Percentiles rank a stretch among this genome's conserved stretches.
Conservation (phyloP, 2,888 invertebrate genomes). For the Ectropis crepuscularia region DNA sequence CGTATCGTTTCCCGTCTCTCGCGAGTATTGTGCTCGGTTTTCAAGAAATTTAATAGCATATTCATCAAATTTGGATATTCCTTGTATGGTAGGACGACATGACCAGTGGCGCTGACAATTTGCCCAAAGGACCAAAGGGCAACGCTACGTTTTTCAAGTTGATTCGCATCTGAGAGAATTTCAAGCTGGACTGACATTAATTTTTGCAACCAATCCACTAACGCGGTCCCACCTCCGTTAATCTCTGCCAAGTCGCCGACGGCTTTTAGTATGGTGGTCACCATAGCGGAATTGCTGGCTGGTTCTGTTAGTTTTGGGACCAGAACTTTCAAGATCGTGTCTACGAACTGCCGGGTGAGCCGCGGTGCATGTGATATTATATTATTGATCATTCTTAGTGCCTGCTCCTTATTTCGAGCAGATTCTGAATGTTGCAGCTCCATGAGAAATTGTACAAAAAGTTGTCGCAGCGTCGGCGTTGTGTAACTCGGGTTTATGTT, state of each 20-base stretch:
- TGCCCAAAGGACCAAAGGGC: constrained; percentile 98
- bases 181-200: constrained; percentile 95
- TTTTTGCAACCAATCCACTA: constrained; percentile 95
- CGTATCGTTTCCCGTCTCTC: constrained; percentile 96
- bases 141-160: constrained; percentile 96
- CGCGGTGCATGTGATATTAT: constrained; percentile 97
- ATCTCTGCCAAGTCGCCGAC: constrained; percentile 98
- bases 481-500: constrained; percentile 99
- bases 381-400: constrained; percentile 97
- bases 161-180: constrained; percentile 97
- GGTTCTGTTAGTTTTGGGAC: constrained; percentile 96
- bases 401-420: constrained; percentile 97
- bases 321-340: constrained; percentile 94
- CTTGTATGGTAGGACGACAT: constrained; percentile 97
- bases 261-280: constrained; percentile 94
- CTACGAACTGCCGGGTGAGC: constrained; percentile 97
- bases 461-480: constrained; percentile 96
- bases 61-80: constrained; percentile 97
- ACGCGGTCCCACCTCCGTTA: constrained; percentile 92
- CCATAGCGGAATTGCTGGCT: constrained; percentile 95
- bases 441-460: constrained; percentile 95
- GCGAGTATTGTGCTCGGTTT: constrained; percentile 95
- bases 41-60: constrained; percentile 95
- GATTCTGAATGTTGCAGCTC: constrained; percentile 98
- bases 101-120: constrained; percentile 97